A percentile compares a stretch with the other conserved stretches of the same genome.
These are phyloP conservation scores for Pentamera pediparva DNA, from an alignment of 53 echinoderm and acorn worm species.

Conservation along the genomic window DNA sequence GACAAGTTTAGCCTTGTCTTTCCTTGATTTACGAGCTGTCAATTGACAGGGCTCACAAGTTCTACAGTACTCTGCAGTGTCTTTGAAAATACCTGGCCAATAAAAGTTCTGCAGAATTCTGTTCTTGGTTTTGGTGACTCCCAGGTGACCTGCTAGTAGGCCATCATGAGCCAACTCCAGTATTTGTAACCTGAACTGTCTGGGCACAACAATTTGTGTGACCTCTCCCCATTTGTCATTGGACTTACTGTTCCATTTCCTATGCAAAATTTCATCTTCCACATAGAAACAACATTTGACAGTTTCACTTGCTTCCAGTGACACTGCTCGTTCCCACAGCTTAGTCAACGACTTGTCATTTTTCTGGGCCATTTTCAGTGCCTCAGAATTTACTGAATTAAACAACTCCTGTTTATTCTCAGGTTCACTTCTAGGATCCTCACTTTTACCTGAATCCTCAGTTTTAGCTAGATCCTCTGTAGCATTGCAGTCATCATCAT, in stretches of 20 bases:
- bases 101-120: slow-evolving; percentile 28
- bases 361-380: neutral
- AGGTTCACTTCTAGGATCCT: neutral
- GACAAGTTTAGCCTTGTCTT: neutral
- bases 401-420: neutral
- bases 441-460: neutral
- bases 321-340: neutral
- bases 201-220: neutral
- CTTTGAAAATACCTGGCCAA: slow-evolving; percentile 39
- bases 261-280: neutral
- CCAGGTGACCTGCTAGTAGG: slow-evolving; percentile 36
- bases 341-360: neutral
- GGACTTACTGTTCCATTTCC: neutral
- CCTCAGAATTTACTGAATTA: neutral
- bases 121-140: slow-evolving; percentile 39
- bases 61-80: slow-evolving; percentile 21
- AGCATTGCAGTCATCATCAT: neutral
- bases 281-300: neutral
- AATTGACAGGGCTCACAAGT: neutral
- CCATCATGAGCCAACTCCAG: neutral
- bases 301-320: neutral
- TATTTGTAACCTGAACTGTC: neutral
- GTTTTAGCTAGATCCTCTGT: neutral
- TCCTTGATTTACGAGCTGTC: neutral
- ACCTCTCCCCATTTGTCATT: neutral